phyloP scores from a whole-genome alignment of 2,797 vertebrate species.

The Phalanger gymnotis region DNA sequence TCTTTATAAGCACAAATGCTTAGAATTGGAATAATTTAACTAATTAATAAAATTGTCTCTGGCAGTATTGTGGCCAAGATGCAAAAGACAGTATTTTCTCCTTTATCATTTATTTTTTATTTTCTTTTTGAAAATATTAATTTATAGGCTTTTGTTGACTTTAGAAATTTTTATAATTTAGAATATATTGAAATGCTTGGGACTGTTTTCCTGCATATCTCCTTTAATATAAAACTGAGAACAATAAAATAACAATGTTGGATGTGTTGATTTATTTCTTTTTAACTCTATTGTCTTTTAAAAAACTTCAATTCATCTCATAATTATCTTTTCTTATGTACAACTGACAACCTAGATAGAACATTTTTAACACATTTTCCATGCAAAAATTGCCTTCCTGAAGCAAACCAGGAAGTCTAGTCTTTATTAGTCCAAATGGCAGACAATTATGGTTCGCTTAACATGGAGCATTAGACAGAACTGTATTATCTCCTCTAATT shows the following conservation, averaged over 20 bases:
- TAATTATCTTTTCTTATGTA: constrained; percentile 32
- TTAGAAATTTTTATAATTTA: constrained; percentile 24
- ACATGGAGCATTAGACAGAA: background rate
- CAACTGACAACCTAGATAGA: background rate
- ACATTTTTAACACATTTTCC: background rate
- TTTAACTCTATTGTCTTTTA: constrained; percentile 11
- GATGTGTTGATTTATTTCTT: constrained; percentile 22
- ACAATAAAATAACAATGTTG: background rate
- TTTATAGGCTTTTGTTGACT: constrained; percentile 19
- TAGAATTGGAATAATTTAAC: background rate
- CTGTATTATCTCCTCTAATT: background rate
- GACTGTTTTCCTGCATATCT: constrained; percentile 29
- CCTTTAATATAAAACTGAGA: constrained; percentile 33
- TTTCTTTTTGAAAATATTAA: constrained; percentile 28
- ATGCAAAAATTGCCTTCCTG: constrained; percentile 1
- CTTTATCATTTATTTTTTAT: background rate
- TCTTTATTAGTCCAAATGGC: constrained; percentile 11
- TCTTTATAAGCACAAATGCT: background rate
- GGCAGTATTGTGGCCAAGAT: background rate
- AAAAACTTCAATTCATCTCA: constrained; percentile 3
- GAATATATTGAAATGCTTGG: background rate
- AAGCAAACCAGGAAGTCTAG: background rate
- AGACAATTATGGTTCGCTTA: background rate
- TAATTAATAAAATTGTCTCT: background rate
- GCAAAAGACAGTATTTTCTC: background rate